Evolutionary conservation across 2,888 invertebrate genomes (phyloP), one percentile per base, ranked within the genome.

Genomic region (Ornithoptera priamus): DNA sequence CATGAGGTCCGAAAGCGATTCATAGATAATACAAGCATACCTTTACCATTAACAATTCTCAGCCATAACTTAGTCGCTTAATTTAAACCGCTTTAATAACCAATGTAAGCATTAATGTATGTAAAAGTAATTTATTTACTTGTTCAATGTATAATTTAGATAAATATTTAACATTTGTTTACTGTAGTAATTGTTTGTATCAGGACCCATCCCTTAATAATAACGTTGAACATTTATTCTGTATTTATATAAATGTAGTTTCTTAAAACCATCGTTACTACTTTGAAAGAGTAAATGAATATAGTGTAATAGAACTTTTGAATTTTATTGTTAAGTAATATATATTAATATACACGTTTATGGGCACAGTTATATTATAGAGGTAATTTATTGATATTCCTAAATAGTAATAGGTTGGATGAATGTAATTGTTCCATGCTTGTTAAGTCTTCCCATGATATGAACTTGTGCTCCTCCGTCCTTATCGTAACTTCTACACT

Each of bases 31-130:
- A 30, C 30, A 3, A 30, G 22, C 22, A 22, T 22, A 22, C 22
- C 22, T 22, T 30, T 30, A 30, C 5, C 30, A 6, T 53, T 4
- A 53, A 53, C 53, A n/a, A 18, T 53, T n/a, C n/a, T 53, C 18
- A n/a, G 53, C 18, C n/a, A 53, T n/a, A n/a, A 53, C n/a, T 53
- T 30, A 65, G 36, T 61, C 53, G 50, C 59, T 59, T 66, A 46
- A 66, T 59, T 50, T 12, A 60, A 65, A 22, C 18, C 1, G 5
- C 24, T 42, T 56, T 15, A 56, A 30, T 1, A 39, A 57, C 56
- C 10, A n/a, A 50, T 18, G 12, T 64, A 18, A 17, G 65, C 24
- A 59, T 65, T 60, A 50, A 59, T 50, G 8, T 60, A 36, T 62
- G 15, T 46, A 12, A 46, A 15, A 46, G 46, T 46, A 46, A 12